These are phyloP conservation scores for Eulemur macaco DNA, from an alignment of 2,113 vertebrate genomes.

Conservation along the genomic window DNA sequence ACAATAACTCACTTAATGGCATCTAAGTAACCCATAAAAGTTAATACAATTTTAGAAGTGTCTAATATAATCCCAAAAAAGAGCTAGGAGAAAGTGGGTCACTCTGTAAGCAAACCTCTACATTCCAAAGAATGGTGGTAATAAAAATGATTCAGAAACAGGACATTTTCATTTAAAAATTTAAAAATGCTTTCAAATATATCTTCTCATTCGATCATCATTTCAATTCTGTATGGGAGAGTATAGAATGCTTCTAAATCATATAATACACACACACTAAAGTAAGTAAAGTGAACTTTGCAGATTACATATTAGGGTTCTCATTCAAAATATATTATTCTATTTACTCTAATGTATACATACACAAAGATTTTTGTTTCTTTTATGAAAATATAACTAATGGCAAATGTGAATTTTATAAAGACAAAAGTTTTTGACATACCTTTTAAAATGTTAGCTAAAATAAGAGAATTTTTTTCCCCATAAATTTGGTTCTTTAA, in stretches of 20 bases:
- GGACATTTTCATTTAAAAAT: background rate
- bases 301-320: background rate
- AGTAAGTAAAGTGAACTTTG: background rate
- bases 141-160: slow-evolving; percentile 22
- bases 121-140: background rate
- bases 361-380: background rate
- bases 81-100: slow-evolving; percentile 43
- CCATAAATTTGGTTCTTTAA: background rate
- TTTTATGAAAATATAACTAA: background rate
- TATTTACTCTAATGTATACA: background rate
- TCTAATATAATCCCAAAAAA: slow-evolving; percentile 29
- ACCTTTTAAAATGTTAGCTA: background rate
- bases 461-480: background rate
- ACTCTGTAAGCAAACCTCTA: slow-evolving; percentile 35
- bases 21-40: slow-evolving; percentile 44
- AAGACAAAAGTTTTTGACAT: background rate
- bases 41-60: slow-evolving; percentile 39
- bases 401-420: background rate
- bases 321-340: background rate
- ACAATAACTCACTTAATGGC: slow-evolving; percentile 33
- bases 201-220: background rate
- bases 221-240: background rate
- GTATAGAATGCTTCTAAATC: background rate
- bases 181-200: background rate
- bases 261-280: background rate